Base-by-base conservation (phyloP, 2,888 invertebrate genomes). In the Limnephilus rhombicus region DNA sequence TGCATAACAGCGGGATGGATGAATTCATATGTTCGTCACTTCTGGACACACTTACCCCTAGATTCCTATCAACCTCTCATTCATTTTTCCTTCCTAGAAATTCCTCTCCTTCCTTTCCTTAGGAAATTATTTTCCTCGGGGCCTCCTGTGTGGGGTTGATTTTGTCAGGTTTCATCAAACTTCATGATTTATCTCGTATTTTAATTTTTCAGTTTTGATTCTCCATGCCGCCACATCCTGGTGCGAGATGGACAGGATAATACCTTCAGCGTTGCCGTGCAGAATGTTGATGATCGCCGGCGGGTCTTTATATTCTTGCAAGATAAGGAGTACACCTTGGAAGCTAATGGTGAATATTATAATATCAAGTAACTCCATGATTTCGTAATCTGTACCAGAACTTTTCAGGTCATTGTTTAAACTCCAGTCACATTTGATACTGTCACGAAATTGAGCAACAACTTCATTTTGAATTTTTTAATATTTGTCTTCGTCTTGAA, bases 161-260 rank as follows among this genome's bases (percentile, higher is more conserved):
- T 49, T 49, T 49, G 15, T 49, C 49, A 49, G 49, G 49, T 15
- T 49, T 49, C 24, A 7, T 91, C 37, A 68, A 53, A 90, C 37
- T 91, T 93, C n/a, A 34, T 68, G 18, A 24, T 68, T 68, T 7
- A 68, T 68, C 18, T 68, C 7, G 7, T 68, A 68, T 68, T 90
- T 41, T 49, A 92, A 94, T 80, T 90, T 94, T 96, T 94, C 94
- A 98, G 98, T 94, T 98, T 98, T 94, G 96, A 97, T 90, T 97
- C 98, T 0, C 96, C 97, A 0, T 99, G 99, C 95, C 96, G 97
- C 0, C 98, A 98, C 94, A 97, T 97, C 0, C 94, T 99, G 53
- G 96, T 98, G 0, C 97, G 97, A 24, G 98, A 98, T 94, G 95
- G 97, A 0, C 95, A 95, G 0, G 97, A 98, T 92, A 97, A 97